A percentile compares a stretch with the other conserved stretches of the same genome.
These are phyloP conservation scores for Drosophila oshimai DNA, from an alignment of 1,140 invertebrate genomes.

Conservation along the genomic window DNA sequence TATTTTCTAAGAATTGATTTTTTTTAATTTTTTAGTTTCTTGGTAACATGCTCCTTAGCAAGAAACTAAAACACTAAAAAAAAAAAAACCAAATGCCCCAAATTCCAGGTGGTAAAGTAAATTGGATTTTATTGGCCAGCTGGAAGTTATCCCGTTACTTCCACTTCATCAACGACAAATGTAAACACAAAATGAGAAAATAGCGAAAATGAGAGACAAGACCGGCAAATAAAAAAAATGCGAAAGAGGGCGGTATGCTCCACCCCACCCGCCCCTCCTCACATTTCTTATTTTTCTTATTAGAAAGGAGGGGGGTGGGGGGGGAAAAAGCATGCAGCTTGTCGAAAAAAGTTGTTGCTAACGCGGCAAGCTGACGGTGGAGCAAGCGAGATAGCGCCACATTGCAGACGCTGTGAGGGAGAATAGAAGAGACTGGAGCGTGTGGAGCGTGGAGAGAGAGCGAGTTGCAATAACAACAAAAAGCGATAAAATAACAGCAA, in stretches of 20 bases:
- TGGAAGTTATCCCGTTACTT: constrained; percentile 40
- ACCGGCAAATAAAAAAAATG: constrained; percentile 19
- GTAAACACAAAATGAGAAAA: constrained; percentile 40
- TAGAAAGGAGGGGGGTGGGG: background rate
- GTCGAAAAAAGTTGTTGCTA: constrained; percentile 82
- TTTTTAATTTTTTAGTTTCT: too few species aligned
- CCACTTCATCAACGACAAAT: constrained; percentile 58
- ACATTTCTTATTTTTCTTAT: background rate
- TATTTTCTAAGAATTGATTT: too few species aligned
- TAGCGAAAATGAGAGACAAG: constrained; percentile 19
- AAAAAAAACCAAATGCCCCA: background rate
- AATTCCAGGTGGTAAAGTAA: constrained; percentile 2
- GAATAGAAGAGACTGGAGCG: background rate
- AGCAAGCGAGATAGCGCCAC: constrained; percentile 50
- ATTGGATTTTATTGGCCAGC: constrained; percentile 27
- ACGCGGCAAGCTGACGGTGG: constrained; percentile 58
- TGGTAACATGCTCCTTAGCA: too few species aligned
- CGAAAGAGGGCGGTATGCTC: constrained; percentile 38
- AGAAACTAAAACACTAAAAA: too few species aligned
- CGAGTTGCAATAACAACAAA: too few species aligned
- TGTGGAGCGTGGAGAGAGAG: background rate
- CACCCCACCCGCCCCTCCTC: too few species aligned
- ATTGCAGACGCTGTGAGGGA: constrained; percentile 25
- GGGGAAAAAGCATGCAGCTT: constrained; percentile 57
- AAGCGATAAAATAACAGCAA: too few species aligned